These are phyloP conservation scores for Drosophila lacicola DNA, from an alignment of 2,888 invertebrate species.

Conservation along the genomic window DNA sequence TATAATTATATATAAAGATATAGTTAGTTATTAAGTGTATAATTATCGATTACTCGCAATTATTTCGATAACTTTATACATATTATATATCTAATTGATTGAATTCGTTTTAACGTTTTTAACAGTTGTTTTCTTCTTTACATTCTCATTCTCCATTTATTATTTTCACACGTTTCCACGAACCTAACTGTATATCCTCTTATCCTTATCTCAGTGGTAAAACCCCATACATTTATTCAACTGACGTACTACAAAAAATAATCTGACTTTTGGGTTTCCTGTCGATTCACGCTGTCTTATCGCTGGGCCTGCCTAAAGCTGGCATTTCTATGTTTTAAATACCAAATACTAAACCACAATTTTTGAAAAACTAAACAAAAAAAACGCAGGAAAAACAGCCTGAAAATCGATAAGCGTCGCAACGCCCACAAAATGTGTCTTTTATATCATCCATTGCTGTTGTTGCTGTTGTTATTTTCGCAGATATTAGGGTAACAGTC, in stretches of 20 bases:
- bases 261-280: conserved; percentile 13
- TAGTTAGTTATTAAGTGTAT: not conserved
- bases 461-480: conserved; percentile 13
- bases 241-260: conserved; percentile 2
- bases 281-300: conserved; percentile 15
- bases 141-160: no score
- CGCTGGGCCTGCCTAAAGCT: not conserved
- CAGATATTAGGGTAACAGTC: conserved; percentile 10
- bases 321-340: conserved; percentile 3
- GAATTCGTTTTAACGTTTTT: not conserved
- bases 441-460: not conserved
- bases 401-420: conserved; percentile 40
- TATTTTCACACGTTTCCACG: not conserved
- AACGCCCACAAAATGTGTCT: conserved; percentile 38
- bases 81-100: no score
- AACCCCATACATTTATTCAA: not conserved
- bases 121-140: not conserved
- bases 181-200: conserved; percentile 13
- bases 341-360: conserved; percentile 8
- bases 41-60: not conserved
- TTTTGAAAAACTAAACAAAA: conserved; percentile 1
- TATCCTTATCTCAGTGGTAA: conserved; percentile 9
- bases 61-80: not conserved
- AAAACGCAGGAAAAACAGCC: not conserved
- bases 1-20: not conserved